phyloP scores from a whole-genome alignment of 2,888 invertebrate genomes.

The Mechanitis messenoides region DNA sequence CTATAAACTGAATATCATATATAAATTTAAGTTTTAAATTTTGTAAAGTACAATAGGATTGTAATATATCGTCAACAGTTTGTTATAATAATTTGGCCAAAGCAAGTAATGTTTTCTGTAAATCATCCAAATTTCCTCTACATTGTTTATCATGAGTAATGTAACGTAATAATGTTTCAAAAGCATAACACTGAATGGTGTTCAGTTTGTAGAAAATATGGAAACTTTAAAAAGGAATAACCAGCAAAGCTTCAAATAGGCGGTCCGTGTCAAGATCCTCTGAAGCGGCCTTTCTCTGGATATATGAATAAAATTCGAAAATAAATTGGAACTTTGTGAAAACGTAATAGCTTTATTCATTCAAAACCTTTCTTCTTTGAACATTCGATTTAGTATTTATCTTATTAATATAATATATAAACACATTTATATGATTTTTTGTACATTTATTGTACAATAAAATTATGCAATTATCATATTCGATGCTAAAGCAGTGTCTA shows the following conservation, averaged over 20 bases:
- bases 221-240: background rate
- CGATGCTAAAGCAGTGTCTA: too few relatives aligned
- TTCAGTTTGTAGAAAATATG: background rate
- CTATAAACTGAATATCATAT: too few relatives aligned
- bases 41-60: background rate
- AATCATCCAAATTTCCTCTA: background rate
- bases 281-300: constrained; percentile 57
- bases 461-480: too few relatives aligned
- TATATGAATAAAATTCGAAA: constrained; percentile 68
- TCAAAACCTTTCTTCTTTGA: constrained; percentile 68
- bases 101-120: background rate
- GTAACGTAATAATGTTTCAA: background rate
- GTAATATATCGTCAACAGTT: background rate
- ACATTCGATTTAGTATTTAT: constrained; percentile 29
- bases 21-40: background rate
- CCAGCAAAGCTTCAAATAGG: constrained; percentile 35
- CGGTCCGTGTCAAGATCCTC: constrained; percentile 59
- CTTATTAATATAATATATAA: constrained; percentile 4
- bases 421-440: background rate
- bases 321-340: constrained; percentile 70
- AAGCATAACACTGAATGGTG: background rate
- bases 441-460: too few relatives aligned
- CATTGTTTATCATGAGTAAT: background rate
- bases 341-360: constrained; percentile 74
- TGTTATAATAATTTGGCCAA: background rate